Conservation (phyloP, 2,797 vertebrate genomes). For the Cossypha dichroa region DNA sequence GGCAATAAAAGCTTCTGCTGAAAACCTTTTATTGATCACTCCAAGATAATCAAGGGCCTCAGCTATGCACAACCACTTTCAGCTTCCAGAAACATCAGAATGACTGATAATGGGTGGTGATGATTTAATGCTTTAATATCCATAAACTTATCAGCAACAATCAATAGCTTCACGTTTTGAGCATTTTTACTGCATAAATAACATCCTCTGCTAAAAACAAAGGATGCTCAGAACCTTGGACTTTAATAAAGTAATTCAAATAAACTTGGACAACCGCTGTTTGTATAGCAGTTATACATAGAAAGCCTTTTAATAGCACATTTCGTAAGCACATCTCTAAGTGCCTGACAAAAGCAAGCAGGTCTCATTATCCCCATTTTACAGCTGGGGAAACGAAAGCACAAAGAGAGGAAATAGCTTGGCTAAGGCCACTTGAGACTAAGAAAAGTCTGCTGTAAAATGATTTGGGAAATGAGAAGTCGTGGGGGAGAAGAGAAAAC, state of each 20-base stretch:
- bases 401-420: slow-evolving; percentile 49
- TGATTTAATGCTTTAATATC: slow-evolving; percentile 61
- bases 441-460: slow-evolving; percentile 12
- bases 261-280: slow-evolving; percentile 44
- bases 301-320: slow-evolving; percentile 45
- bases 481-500: background rate
- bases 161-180: slow-evolving; percentile 52
- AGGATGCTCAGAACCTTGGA: slow-evolving; percentile 32
- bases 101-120: background rate
- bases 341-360: slow-evolving; percentile 12
- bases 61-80: slow-evolving; percentile 1
- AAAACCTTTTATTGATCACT: slow-evolving; percentile 60
- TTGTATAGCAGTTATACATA: slow-evolving; percentile 58
- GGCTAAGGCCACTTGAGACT: background rate
- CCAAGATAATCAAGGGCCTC: background rate
- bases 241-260: slow-evolving; percentile 44
- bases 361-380: slow-evolving; percentile 30
- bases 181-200: slow-evolving; percentile 48
- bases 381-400: slow-evolving; percentile 31
- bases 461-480: background rate
- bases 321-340: slow-evolving; percentile 44
- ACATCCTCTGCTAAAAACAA: slow-evolving; percentile 53
- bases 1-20: slow-evolving; percentile 57
- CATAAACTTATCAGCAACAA: slow-evolving; percentile 48
- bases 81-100: slow-evolving; percentile 26